phyloP scores from a whole-genome alignment of 2,888 invertebrate species.

The Seladonia tumulorum region DNA sequence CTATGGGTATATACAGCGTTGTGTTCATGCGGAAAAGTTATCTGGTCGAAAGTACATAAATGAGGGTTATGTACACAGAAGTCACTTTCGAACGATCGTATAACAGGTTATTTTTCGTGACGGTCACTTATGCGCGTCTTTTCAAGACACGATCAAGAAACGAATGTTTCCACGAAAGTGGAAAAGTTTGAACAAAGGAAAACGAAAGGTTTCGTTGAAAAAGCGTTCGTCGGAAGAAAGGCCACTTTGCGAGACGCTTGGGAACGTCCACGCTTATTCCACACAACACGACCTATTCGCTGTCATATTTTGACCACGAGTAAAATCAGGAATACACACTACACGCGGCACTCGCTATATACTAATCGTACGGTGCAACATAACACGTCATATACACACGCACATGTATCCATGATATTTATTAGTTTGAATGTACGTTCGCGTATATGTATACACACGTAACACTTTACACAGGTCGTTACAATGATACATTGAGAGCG shows the following conservation, averaged over 20 bases:
- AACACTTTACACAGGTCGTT: conserved; percentile 54
- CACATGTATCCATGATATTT: conserved; percentile 51
- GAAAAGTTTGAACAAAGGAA: neutral
- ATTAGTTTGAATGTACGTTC: conserved; percentile 42
- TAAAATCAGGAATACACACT: conserved; percentile 40
- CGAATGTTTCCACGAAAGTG: neutral
- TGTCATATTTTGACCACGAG: conserved; percentile 45
- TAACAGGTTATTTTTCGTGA: conserved; percentile 12
- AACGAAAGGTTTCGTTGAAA: neutral
- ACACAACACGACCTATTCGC: conserved; percentile 6
- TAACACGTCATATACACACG: conserved; percentile 59
- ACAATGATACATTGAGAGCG: conserved; percentile 57
- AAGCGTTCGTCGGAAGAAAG: conserved; percentile 6
- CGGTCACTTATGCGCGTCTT: neutral
- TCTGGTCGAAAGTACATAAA: neutral
- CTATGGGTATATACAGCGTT: neutral
- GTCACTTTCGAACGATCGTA: neutral
- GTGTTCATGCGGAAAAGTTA: neutral
- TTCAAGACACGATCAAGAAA: neutral
- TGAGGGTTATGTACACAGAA: conserved; percentile 22
- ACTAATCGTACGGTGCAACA: conserved; percentile 57
- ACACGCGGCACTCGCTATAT: conserved; percentile 44
- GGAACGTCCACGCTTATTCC: conserved; percentile 17
- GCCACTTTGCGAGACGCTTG: conserved; percentile 13
- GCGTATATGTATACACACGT: conserved; percentile 29